phyloP scores from a whole-genome alignment of 1,140 invertebrate species.

The Anastrepha obliqua region DNA sequence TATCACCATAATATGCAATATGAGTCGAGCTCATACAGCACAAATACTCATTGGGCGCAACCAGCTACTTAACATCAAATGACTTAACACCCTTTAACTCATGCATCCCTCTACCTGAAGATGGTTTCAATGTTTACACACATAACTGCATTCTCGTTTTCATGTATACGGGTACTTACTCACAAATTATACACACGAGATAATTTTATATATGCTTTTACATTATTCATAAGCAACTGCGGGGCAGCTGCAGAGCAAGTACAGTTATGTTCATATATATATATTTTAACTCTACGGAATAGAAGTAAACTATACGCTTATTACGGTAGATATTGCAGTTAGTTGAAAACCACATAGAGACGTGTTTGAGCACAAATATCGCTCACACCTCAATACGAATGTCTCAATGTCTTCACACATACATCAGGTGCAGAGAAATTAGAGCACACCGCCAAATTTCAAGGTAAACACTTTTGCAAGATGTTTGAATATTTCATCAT shows the following conservation, averaged over 20 bases:
- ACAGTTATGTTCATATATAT: neutral
- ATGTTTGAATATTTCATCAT: neutral
- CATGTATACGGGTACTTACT: neutral
- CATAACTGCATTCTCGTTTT: neutral
- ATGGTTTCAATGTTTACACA: too few species aligned
- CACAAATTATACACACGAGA: conserved; percentile 18
- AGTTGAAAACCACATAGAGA: neutral
- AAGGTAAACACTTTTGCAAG: neutral
- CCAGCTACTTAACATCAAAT: too few species aligned
- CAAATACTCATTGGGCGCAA: too few species aligned
- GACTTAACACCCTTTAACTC: too few species aligned
- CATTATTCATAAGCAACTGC: conserved; percentile 23
- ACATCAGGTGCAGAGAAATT: neutral
- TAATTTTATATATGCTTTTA: neutral
- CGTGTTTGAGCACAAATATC: conserved; percentile 10
- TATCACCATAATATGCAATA: too few species aligned
- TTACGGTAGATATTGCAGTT: neutral
- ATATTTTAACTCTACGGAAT: neutral
- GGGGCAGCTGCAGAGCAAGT: neutral
- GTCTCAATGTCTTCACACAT: neutral
- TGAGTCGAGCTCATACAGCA: too few species aligned
- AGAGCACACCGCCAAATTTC: neutral
- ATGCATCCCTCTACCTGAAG: too few species aligned
- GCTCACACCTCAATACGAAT: neutral
- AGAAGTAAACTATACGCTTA: conserved; percentile 15